Percentiles rank a stretch among this genome's conserved stretches.
These are phyloP conservation scores for Pseudorhiza aurosa DNA, from an alignment of 30 jellyfish, hydroid and myxozoan species.

Conservation along the genomic window DNA sequence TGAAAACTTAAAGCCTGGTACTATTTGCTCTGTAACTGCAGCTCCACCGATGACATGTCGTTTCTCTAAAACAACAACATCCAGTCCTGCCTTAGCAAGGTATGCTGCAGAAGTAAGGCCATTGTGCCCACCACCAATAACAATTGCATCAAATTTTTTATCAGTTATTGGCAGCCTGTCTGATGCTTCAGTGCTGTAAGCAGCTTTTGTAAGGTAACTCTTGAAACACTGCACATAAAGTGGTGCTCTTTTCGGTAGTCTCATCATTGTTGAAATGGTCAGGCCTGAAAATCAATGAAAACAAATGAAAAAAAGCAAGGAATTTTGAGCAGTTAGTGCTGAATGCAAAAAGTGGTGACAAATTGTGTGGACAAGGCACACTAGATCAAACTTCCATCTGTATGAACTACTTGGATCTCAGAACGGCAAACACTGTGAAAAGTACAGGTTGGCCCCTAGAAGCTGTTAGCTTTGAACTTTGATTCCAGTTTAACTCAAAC, in stretches of 20 bases:
- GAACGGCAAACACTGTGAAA: too few relatives aligned
- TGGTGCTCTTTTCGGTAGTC: neutral
- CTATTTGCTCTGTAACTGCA: conserved; percentile 66
- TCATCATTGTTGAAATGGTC: neutral
- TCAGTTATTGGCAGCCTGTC: neutral
- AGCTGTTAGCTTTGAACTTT: too few relatives aligned
- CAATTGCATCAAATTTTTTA: conserved; percentile 46
- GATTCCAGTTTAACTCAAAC: too few relatives aligned
- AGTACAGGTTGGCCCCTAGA: too few relatives aligned
- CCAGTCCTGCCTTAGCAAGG: conserved; percentile 59
- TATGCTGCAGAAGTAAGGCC: conserved; percentile 61
- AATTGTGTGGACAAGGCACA: too few relatives aligned
- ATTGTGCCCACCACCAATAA: conserved; percentile 70
- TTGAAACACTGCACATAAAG: neutral
- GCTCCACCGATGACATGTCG: conserved; percentile 63
- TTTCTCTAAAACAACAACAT: conserved; percentile 52
- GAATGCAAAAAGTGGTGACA: too few relatives aligned
- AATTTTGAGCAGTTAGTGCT: too few relatives aligned
- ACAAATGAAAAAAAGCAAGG: too few relatives aligned
- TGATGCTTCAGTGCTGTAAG: neutral
- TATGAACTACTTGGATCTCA: too few relatives aligned
- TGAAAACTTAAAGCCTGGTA: conserved; percentile 67
- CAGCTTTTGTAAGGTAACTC: neutral
- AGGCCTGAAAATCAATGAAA: too few relatives aligned
- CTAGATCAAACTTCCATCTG: too few relatives aligned